A percentile compares a stretch with the other conserved stretches of the same genome.
phyloP scores from a whole-genome alignment of 2,113 vertebrate species.

The Pyxicephalus adspersus region DNA sequence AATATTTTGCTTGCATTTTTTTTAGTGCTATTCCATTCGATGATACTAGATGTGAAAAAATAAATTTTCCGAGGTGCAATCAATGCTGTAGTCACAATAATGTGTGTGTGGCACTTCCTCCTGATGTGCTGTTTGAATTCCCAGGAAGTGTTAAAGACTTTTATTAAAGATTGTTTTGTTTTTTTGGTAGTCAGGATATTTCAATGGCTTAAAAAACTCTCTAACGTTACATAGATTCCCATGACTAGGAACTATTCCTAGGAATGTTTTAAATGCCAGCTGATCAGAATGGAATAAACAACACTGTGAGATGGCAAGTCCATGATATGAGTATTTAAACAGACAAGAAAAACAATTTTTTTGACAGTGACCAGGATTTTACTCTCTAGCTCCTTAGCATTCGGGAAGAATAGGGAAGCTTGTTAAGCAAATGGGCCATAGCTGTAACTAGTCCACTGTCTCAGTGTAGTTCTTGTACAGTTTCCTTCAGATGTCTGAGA shows the following conservation, averaged over 20 bases:
- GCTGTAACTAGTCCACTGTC: too few species aligned
- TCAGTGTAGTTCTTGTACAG: too few species aligned
- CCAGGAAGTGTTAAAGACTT: slow-evolving; percentile 15
- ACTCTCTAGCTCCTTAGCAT: too few species aligned
- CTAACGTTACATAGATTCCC: neutral
- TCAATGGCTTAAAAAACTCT: slow-evolving; percentile 1
- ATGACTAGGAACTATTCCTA: slow-evolving; percentile 1
- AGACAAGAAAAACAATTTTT: too few species aligned
- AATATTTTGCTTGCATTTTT: slow-evolving; percentile 1
- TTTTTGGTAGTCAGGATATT: slow-evolving; percentile 25
- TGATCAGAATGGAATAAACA: too few species aligned
- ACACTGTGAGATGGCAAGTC: too few species aligned
- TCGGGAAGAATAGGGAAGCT: too few species aligned
- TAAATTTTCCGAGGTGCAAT: neutral
- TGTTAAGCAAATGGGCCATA: too few species aligned
- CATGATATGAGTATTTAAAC: too few species aligned
- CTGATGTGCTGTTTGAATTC: neutral
- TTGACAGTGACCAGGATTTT: too few species aligned
- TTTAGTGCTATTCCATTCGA: neutral
- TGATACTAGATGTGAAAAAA: neutral
- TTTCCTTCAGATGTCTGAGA: too few species aligned
- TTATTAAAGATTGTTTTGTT: slow-evolving; percentile 7
- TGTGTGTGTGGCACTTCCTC: neutral
- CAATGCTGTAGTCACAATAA: slow-evolving; percentile 9
- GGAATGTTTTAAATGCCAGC: too few species aligned